These are phyloP conservation scores for Gallinago paraguaiae DNA, from an alignment of 2,113 vertebrate species.

Conservation along the genomic window DNA sequence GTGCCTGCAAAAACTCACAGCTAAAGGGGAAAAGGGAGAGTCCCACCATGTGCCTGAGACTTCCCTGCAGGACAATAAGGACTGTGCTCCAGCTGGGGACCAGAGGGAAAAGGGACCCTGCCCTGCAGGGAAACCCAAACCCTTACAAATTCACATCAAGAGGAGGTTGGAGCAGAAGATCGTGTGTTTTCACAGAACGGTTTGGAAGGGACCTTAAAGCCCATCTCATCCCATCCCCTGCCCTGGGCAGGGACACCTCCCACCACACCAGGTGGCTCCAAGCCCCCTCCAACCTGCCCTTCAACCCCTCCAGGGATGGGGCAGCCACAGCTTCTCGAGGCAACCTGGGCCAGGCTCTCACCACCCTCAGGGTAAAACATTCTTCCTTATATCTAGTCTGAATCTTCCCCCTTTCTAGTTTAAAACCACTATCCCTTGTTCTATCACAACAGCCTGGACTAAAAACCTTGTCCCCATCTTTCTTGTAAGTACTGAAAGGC, in stretches of 20 bases:
- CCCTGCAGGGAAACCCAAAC: not conserved
- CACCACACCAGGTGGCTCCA: not conserved
- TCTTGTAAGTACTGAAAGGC: not conserved
- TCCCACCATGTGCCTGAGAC: accelerated
- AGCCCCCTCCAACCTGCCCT: not conserved
- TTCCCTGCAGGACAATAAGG: not conserved
- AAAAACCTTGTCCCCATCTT: not conserved
- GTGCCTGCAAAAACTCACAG: accelerated
- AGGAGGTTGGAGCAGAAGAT: not conserved
- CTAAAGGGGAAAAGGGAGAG: not conserved
- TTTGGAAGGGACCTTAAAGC: not conserved
- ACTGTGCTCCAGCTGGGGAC: not conserved
- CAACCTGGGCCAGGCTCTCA: not conserved
- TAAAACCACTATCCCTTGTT: not conserved
- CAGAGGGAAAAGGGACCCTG: not conserved
- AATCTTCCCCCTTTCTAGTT: not conserved
- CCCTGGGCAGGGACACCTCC: not conserved
- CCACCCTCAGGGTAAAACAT: not conserved
- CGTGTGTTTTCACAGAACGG: not conserved
- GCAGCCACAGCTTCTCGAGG: too few species aligned
- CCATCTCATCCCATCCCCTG: too few species aligned
- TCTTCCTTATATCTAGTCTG: not conserved
- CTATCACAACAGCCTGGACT: not conserved
- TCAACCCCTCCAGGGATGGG: not conserved
- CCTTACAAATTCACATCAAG: not conserved